These are phyloP conservation scores for Drosophila anceps DNA, from an alignment of 2,888 invertebrate genomes.

Conservation along the genomic window DNA sequence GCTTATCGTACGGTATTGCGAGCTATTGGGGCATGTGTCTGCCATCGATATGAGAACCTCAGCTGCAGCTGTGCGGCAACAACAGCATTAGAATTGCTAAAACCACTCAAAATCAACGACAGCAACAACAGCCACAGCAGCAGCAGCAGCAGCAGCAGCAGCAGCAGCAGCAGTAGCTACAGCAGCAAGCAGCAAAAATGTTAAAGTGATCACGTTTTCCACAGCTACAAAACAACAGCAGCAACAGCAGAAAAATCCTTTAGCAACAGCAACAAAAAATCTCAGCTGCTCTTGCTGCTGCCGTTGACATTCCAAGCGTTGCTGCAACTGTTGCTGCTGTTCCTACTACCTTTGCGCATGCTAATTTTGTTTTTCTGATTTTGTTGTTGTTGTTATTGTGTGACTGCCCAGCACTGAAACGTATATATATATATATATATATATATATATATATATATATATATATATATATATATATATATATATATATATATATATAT, in stretches of 20 bases:
- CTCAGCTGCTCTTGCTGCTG: constrained; percentile 80
- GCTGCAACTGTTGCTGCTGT: constrained; percentile 26
- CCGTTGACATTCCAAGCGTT: constrained; percentile 78
- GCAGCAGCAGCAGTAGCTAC: constrained; percentile 42
- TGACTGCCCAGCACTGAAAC: constrained; percentile 51
- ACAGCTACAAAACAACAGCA: constrained; percentile 47
- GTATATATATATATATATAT: constrained; percentile 13
- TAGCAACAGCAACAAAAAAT: constrained; percentile 54
- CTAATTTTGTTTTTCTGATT: constrained; percentile 61
- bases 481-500: no score
- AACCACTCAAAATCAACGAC: constrained; percentile 72
- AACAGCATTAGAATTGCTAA: constrained; percentile 81
- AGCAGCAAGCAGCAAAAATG: constrained; percentile 75
- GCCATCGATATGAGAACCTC: constrained; percentile 53
- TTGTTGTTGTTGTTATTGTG: constrained; percentile 16
- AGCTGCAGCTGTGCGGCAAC: constrained; percentile 41
- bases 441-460: no score
- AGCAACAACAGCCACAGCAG: constrained; percentile 56
- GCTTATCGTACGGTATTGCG: constrained; percentile 71
- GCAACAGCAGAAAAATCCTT: constrained; percentile 66
- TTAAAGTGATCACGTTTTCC: constrained; percentile 84
- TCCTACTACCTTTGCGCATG: constrained; percentile 66
- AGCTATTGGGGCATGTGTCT: constrained; percentile 48
- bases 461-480: no score
- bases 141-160: constrained; percentile 54